Base-by-base conservation (phyloP, 1,140 invertebrate genomes). In the Drosophila ambigua region DNA sequence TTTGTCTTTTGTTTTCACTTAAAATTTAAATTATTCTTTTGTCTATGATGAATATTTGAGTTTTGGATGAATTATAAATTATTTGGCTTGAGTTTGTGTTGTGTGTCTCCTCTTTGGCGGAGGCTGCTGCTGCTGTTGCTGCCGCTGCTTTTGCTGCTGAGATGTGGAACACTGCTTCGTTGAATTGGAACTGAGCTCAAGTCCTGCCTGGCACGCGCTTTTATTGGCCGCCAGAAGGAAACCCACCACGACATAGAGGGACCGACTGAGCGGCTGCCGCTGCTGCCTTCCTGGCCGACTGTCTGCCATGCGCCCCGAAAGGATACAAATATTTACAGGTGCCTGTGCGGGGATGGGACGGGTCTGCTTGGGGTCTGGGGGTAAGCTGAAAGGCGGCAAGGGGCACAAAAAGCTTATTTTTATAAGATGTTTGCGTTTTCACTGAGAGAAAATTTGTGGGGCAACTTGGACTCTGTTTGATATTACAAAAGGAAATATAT, bases 271-370 rank as follows among this genome's bases (percentile, higher is more conserved):
- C 9, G 31, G 28, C 2, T 35, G 31, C 31, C 31, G 31, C 67
- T 45, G 39, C 57, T 77, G 73, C 59, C 66, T 77, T 63, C 48
- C 80, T 39, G 57, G 41, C 61, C 26, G 58, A 39, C 75, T 43
- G 49, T 20, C 67, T 16, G 49, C 67, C 59, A 54, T 63, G 58
- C 58, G 44, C 72, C 35, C 58, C 60, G 49, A 59, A 76, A 83
- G 83, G 83, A 88, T 62, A 71, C 64, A 88, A 88, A 88, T 79
- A 88, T 88, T 83, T 88, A 74, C 83, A 87, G 83, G 83, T 87
- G 63, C 68, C 11, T 39, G 35, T 39, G 31, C 28, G 49, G 26
- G 24, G 28, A 39, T 26, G 73, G 46, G 55, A 20, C 20, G 15
- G 35, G 35, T 39, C 35, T 39, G 35, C 35, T 39, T 26, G 11